Evolutionary conservation across 2,797 vertebrate genomes (phyloP).

Genomic region (Merluccius polli): DNA sequence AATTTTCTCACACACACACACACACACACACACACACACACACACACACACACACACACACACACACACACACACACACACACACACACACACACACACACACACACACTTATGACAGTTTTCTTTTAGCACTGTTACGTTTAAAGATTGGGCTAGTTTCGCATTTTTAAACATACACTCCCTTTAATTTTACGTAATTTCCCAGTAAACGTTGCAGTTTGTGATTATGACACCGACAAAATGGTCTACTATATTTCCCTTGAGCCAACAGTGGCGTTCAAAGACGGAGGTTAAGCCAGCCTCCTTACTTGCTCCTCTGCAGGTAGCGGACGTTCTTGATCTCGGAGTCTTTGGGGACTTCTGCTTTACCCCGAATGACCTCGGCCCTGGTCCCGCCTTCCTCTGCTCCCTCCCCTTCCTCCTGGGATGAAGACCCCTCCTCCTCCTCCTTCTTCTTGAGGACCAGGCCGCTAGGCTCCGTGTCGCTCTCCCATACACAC

Average conservation of each 20-base stretch:
- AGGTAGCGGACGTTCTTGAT: slow-evolving; percentile 81
- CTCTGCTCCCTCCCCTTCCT: slow-evolving; percentile 24
- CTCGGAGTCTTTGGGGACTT: slow-evolving; percentile 62
- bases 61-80: no score
- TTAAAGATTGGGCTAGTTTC: not conserved
- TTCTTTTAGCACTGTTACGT: no score
- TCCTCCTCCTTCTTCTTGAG: slow-evolving; percentile 44
- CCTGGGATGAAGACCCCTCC: slow-evolving; percentile 15
- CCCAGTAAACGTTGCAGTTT: not conserved
- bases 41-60: no score
- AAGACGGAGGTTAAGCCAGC: not conserved
- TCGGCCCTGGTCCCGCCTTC: slow-evolving; percentile 60
- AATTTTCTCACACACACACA: no score
- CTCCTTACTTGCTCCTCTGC: slow-evolving; percentile 81
- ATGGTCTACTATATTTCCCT: not conserved
- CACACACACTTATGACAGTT: no score
- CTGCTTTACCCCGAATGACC: slow-evolving; percentile 77
- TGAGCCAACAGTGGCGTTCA: not conserved
- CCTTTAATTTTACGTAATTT: not conserved
- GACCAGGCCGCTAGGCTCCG: slow-evolving; percentile 75
- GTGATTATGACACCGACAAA: not conserved
- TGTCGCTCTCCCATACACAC: slow-evolving; percentile 93
- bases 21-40: no score
- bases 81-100: no score
- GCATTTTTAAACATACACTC: not conserved